These are phyloP conservation scores for Penaeus japonicus DNA, from an alignment of 1,140 invertebrate species.

Conservation along the genomic window DNA sequence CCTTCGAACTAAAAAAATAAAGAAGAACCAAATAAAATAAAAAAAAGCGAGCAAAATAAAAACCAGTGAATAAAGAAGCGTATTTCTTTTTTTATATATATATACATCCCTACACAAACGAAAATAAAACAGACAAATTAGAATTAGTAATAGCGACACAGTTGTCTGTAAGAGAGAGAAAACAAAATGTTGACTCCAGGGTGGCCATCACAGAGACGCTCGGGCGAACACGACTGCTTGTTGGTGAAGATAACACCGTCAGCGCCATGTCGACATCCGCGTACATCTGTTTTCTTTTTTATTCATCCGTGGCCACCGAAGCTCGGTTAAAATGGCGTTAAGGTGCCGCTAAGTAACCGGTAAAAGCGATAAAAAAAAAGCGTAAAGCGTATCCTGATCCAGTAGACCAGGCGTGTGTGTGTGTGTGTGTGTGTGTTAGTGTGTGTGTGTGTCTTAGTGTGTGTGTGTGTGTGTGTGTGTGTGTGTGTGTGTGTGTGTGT, in stretches of 20 bases:
- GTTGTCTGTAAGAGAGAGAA: too few relatives aligned
- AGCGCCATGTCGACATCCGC: background rate
- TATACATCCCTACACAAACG: too few relatives aligned
- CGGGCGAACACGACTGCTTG: background rate
- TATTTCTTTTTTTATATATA: too few relatives aligned
- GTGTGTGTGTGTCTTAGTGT: background rate
- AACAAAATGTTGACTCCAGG: too few relatives aligned
- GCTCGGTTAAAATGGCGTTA: slow-evolving; percentile 14
- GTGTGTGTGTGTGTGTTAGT: slow-evolving; percentile 27
- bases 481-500: background rate
- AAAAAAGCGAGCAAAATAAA: too few relatives aligned
- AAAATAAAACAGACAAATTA: too few relatives aligned
- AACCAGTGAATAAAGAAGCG: too few relatives aligned
- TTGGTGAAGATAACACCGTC: background rate
- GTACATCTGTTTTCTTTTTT: background rate
- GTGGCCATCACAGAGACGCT: too few relatives aligned
- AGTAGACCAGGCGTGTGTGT: background rate
- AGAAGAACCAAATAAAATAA: too few relatives aligned
- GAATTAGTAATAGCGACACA: too few relatives aligned
- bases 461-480: background rate
- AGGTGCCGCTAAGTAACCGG: background rate
- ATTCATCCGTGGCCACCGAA: slow-evolving; percentile 15
- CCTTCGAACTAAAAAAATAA: too few relatives aligned
- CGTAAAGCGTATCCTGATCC: background rate
- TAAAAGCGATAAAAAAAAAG: background rate